These are phyloP conservation scores for Eilema griseolum DNA, from an alignment of 2,888 invertebrate species.

Conservation along the genomic window DNA sequence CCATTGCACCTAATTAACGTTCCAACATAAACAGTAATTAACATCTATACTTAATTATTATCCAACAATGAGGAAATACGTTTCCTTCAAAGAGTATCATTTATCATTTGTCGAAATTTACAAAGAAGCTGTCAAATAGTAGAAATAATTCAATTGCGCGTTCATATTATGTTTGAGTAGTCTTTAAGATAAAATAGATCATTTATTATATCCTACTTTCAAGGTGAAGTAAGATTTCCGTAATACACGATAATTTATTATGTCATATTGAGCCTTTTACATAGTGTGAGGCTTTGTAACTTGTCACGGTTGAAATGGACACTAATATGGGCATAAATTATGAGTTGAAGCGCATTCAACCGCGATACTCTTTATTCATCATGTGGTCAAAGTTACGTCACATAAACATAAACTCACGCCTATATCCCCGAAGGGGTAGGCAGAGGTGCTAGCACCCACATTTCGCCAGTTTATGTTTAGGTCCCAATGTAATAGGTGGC, in stretches of 20 bases:
- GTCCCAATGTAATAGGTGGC: no score
- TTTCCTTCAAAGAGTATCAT: conserved; percentile 44
- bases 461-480: no score
- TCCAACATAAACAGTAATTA: conserved; percentile 34
- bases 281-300: conserved; percentile 63
- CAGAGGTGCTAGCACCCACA: no score
- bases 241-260: conserved; percentile 56
- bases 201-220: conserved; percentile 23
- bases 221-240: conserved; percentile 34
- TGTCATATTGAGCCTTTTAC: conserved; percentile 48
- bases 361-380: conserved; percentile 58
- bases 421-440: no score
- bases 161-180: conserved; percentile 31
- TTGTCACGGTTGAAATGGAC: conserved; percentile 58
- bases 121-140: conserved; percentile 50
- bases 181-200: conserved; percentile 29
- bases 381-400: no score
- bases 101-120: conserved; percentile 56
- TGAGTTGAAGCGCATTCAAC: conserved; percentile 67
- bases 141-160: conserved; percentile 55
- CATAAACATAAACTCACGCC: no score
- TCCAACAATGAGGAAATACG: conserved; percentile 55
- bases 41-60: conserved; percentile 33
- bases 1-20: conserved; percentile 27
- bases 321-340: conserved; percentile 61